A percentile compares a stretch with the other conserved stretches of the same genome.
These are phyloP conservation scores for Barnardius zonarius DNA, from an alignment of 2,113 vertebrate species.

Conservation along the genomic window DNA sequence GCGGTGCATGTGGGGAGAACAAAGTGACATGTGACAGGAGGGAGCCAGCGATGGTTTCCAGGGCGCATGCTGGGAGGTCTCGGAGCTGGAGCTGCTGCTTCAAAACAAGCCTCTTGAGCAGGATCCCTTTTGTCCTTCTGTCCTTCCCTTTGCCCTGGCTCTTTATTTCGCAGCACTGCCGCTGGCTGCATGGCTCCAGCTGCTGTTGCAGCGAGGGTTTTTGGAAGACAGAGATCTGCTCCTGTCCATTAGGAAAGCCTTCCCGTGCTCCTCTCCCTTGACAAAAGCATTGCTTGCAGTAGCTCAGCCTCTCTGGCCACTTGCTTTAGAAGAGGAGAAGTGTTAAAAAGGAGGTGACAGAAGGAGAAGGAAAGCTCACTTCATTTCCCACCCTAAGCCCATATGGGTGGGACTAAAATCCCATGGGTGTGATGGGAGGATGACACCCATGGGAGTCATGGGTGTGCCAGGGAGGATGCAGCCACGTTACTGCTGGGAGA, in stretches of 20 bases:
- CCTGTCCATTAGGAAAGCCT: background rate
- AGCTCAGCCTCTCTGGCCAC: background rate
- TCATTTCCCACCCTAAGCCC: background rate
- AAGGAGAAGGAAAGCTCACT: background rate
- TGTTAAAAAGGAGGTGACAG: background rate
- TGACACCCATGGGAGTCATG: background rate
- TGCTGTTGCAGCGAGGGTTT: background rate
- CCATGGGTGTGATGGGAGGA: background rate
- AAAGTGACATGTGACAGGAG: background rate
- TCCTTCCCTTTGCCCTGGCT: background rate
- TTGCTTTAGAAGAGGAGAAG: background rate
- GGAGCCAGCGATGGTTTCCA: background rate
- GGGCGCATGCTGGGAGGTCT: background rate
- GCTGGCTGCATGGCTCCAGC: background rate
- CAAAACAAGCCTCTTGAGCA: background rate
- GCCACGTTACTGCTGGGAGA: background rate
- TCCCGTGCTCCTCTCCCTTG: background rate
- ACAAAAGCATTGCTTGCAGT: background rate
- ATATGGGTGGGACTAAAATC: background rate
- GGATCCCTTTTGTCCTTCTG: background rate
- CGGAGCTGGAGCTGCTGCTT: background rate
- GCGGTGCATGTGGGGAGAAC: accelerated
- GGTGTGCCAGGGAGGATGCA: background rate
- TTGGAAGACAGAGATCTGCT: background rate
- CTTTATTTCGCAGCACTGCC: background rate